phyloP scores from a whole-genome alignment of 2,113 vertebrate species.

The Ictalurus furcatus region DNA sequence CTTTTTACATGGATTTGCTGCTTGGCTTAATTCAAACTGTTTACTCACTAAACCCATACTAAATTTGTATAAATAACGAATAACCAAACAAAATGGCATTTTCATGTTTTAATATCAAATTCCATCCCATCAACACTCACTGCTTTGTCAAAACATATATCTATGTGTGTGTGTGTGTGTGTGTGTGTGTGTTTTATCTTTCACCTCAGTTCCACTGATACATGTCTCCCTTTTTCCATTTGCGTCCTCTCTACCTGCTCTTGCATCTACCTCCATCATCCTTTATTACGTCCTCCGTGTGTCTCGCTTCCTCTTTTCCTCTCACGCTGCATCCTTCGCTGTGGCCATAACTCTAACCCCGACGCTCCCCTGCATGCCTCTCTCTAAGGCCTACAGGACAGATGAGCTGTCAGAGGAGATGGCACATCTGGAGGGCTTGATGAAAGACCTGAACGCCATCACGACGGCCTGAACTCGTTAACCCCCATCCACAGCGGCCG shows the following conservation, averaged over 20 bases:
- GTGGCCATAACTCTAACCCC: conserved; percentile 43
- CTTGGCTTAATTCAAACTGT: conserved; percentile 23
- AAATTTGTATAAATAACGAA: conserved; percentile 5
- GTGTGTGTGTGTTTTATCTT: background rate
- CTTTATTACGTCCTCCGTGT: conserved; percentile 60
- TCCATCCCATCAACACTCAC: background rate
- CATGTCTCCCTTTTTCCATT: background rate
- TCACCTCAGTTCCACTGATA: conserved; percentile 22
- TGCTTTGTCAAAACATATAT: background rate
- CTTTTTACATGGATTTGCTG: background rate
- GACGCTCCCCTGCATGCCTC: conserved; percentile 29
- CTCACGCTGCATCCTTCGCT: conserved; percentile 6
- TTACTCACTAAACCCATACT: conserved; percentile 1
- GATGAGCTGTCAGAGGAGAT: conserved; percentile 99
- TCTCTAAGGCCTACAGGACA: conserved; percentile 86
- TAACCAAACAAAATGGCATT: background rate
- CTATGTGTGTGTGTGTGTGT: background rate
- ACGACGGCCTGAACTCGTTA: conserved; percentile 80
- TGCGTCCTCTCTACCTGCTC: background rate
- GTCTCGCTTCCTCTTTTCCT: background rate
- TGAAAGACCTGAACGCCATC: conserved; percentile 99
- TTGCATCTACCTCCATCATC: conserved; percentile 33
- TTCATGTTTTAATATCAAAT: background rate
- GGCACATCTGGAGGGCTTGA: conserved; percentile 98
- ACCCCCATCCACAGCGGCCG: background rate